A percentile compares a stretch with the other conserved stretches of the same genome.
phyloP scores from a whole-genome alignment of 2,113 vertebrate genomes.

The Cacatua alba region DNA sequence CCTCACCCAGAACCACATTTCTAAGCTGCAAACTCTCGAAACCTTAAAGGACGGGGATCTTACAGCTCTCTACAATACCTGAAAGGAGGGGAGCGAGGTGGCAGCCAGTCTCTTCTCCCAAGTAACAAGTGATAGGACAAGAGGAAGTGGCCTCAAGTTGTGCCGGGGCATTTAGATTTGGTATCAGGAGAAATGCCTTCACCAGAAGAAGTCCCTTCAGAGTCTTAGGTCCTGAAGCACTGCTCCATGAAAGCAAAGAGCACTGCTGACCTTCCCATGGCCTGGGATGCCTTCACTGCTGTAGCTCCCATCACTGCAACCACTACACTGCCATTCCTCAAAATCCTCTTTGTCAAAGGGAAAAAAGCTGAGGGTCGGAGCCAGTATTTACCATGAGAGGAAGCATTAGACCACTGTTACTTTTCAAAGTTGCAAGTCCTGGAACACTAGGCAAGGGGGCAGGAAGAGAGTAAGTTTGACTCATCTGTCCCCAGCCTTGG shows the following conservation, averaged over 20 bases:
- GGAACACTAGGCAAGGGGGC: neutral
- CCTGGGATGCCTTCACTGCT: neutral
- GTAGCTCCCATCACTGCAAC: too few species aligned
- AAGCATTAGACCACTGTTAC: neutral
- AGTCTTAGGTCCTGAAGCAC: neutral
- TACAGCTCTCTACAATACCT: neutral
- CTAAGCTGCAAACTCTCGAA: neutral
- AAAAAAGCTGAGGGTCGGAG: neutral
- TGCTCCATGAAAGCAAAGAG: neutral
- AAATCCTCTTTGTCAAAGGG: neutral
- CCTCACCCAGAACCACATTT: neutral
- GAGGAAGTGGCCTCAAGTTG: neutral
- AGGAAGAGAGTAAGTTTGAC: neutral
- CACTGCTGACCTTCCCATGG: fast-evolving
- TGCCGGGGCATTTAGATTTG: neutral
- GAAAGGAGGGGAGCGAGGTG: neutral
- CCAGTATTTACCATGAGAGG: neutral
- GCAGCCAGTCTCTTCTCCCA: neutral
- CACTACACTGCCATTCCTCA: neutral
- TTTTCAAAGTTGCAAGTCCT: neutral
- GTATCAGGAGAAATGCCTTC: neutral
- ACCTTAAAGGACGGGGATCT: neutral
- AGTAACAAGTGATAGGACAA: neutral
- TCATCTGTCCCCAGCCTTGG: neutral
- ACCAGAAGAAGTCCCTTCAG: neutral